Conservation (phyloP, 2,888 invertebrate genomes). For the Drosophila kanekoi region DNA sequence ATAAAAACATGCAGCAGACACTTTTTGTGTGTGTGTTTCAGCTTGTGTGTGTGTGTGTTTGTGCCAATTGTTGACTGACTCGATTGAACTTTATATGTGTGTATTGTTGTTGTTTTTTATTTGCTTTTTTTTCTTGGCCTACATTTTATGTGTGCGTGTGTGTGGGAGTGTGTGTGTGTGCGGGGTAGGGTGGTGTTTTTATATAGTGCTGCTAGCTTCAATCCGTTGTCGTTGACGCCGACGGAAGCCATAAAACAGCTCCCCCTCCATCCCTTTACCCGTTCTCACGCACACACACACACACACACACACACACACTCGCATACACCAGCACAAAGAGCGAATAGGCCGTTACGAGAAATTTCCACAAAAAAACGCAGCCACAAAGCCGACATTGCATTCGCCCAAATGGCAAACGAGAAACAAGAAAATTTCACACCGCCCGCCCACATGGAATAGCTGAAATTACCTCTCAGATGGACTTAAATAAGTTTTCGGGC, state of each 20-base stretch:
- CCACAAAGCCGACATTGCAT: slow-evolving; percentile 75
- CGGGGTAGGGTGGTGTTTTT: slow-evolving; percentile 44
- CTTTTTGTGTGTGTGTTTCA: slow-evolving; percentile 19
- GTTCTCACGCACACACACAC: slow-evolving; percentile 6
- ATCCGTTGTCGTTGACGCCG: slow-evolving; percentile 64
- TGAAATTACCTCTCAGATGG: slow-evolving; percentile 51
- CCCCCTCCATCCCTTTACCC: slow-evolving; percentile 9
- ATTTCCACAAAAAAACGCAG: slow-evolving; percentile 48
- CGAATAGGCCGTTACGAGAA: slow-evolving; percentile 34
- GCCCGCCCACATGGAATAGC: slow-evolving; percentile 34
- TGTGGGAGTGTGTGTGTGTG: slow-evolving; percentile 19
- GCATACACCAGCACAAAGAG: slow-evolving; percentile 2
- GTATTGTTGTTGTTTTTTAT: slow-evolving; percentile 18
- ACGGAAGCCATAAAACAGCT: slow-evolving; percentile 67
- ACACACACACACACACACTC: slow-evolving; percentile 4
- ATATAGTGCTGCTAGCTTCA: slow-evolving; percentile 53
- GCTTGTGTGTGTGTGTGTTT: slow-evolving; percentile 35
- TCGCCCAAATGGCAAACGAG: slow-evolving; percentile 33
- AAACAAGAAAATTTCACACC: slow-evolving; percentile 1
- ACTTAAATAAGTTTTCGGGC: slow-evolving; percentile 42
- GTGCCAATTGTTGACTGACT: slow-evolving; percentile 75
- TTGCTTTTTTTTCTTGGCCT: slow-evolving; percentile 11
- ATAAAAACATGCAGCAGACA: slow-evolving; percentile 17
- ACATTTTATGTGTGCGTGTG: slow-evolving; percentile 11
- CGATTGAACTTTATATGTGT: slow-evolving; percentile 72